These are phyloP conservation scores for Siderastrea radians DNA, from an alignment of 92 coral and sea anemone species.

Conservation along the genomic window DNA sequence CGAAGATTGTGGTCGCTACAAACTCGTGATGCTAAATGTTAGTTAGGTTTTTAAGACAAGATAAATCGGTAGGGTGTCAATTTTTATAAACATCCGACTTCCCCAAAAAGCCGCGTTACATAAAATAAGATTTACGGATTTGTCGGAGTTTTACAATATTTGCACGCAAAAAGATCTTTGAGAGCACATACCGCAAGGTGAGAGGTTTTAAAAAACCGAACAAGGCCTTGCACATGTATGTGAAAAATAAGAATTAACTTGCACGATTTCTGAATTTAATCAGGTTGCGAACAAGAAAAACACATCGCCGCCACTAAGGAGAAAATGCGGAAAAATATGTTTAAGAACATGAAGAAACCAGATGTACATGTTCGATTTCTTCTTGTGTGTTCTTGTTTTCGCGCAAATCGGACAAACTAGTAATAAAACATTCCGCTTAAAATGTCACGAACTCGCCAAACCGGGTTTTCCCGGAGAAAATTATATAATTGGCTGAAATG, in stretches of 20 bases:
- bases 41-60: neutral
- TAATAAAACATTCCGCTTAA: neutral
- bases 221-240: too few relatives aligned
- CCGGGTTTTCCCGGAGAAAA: slow-evolving; percentile 50
- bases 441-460: slow-evolving; percentile 12
- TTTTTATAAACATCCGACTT: neutral
- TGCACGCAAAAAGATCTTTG: neutral
- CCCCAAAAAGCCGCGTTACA: neutral
- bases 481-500: neutral
- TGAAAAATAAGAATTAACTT: neutral
- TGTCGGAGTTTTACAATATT: neutral
- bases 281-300: too few relatives aligned
- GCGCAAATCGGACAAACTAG: neutral
- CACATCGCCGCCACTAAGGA: neutral
- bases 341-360: neutral
- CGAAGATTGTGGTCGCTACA: too few relatives aligned
- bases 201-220: too few relatives aligned
- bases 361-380: neutral
- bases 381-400: slow-evolving; percentile 22
- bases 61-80: neutral
- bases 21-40: too few relatives aligned
- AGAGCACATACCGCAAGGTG: neutral
- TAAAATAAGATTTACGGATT: neutral
- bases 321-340: neutral
- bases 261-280: neutral